A percentile compares a stretch with the other conserved stretches of the same genome.
Evolutionary conservation across 2,797 vertebrate genomes (phyloP).

Genomic region (Ptychadena robeensis): DNA sequence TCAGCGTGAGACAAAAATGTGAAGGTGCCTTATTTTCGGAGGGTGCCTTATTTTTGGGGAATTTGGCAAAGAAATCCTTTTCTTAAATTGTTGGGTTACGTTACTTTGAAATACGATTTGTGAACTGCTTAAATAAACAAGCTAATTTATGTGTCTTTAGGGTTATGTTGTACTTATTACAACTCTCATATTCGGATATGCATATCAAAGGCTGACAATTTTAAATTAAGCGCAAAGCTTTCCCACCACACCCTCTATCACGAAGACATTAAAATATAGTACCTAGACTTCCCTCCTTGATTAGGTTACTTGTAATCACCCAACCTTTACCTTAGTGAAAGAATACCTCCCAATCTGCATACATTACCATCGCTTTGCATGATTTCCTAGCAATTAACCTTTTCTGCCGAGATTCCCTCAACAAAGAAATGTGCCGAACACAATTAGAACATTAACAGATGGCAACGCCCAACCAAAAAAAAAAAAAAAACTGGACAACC

Average conservation of each 20-base stretch:
- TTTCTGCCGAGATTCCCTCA: conserved; percentile 10
- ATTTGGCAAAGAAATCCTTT: too few relatives aligned
- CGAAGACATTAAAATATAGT: background rate
- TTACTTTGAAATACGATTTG: too few relatives aligned
- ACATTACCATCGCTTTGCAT: conserved; percentile 38
- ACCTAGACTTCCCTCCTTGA: background rate
- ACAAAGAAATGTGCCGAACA: conserved; percentile 18
- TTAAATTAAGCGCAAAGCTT: conserved; percentile 17
- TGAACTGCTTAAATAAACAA: too few relatives aligned
- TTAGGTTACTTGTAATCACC: conserved; percentile 29
- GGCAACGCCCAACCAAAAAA: conserved; percentile 42
- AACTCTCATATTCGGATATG: background rate
- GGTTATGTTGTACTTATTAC: background rate
- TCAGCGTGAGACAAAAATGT: too few relatives aligned
- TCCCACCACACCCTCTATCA: conserved; percentile 39
- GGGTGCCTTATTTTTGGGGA: too few relatives aligned
- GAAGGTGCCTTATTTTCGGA: too few relatives aligned
- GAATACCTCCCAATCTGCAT: conserved; percentile 35
- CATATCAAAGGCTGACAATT: conserved; percentile 2
- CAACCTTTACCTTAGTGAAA: conserved; percentile 22
- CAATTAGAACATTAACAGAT: conserved; percentile 37
- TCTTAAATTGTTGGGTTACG: too few relatives aligned
- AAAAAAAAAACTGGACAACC: conserved; percentile 36
- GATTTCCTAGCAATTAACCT: conserved; percentile 34
- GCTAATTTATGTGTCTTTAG: too few relatives aligned